Evolutionary conservation across 2,888 invertebrate genomes (phyloP).

Genomic region (Calliphora vomitoria): DNA sequence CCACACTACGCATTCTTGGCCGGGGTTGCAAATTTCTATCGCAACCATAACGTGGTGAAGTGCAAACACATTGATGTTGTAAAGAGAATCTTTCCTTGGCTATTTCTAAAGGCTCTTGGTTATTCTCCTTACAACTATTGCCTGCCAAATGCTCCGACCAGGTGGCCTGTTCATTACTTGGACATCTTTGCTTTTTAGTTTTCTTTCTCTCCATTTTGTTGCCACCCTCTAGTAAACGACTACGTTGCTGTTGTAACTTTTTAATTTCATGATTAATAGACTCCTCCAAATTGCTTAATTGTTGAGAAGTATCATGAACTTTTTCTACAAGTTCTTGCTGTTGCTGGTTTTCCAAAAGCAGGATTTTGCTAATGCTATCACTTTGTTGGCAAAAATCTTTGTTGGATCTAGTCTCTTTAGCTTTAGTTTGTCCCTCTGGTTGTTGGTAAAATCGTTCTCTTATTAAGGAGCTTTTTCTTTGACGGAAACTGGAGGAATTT

Average conservation of each 20-base stretch:
- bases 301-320: neutral
- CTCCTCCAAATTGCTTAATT: slow-evolving; percentile 52
- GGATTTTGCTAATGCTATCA: neutral
- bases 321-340: slow-evolving; percentile 5
- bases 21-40: slow-evolving; percentile 66
- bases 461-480: slow-evolving; percentile 55
- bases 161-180: slow-evolving; percentile 48
- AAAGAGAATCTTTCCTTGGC: slow-evolving; percentile 66
- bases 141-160: slow-evolving; percentile 59
- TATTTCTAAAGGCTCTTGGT: slow-evolving; percentile 38
- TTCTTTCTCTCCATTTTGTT: neutral
- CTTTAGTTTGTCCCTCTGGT: neutral
- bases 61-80: slow-evolving; percentile 66
- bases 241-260: slow-evolving; percentile 59
- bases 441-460: slow-evolving; percentile 65
- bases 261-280: slow-evolving; percentile 72
- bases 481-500: slow-evolving; percentile 37
- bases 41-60: slow-evolving; percentile 55
- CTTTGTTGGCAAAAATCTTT: neutral
- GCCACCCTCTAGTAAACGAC: neutral
- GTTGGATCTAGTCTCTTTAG: neutral
- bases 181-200: neutral
- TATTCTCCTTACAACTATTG: slow-evolving; percentile 1
- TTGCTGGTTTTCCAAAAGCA: neutral
- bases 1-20: slow-evolving; percentile 72